These are phyloP conservation scores for Pseudococcus viburni DNA, from an alignment of 2,888 invertebrate species.

Conservation along the genomic window DNA sequence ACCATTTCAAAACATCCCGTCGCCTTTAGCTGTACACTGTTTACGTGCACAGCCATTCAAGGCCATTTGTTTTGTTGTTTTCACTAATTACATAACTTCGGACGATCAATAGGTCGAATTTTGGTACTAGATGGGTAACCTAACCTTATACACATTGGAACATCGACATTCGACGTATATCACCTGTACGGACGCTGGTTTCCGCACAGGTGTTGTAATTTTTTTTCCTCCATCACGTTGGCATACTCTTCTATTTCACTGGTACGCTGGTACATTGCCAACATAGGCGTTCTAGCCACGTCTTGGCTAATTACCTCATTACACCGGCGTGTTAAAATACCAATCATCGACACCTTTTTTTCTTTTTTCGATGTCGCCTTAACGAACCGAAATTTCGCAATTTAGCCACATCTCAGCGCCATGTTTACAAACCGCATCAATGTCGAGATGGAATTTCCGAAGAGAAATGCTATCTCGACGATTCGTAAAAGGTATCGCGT, in stretches of 20 bases:
- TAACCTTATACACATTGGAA: not conserved
- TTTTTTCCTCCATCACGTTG: not conserved
- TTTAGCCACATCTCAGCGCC: not conserved
- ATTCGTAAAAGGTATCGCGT: not conserved
- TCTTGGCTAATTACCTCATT: conserved; percentile 22
- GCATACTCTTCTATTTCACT: not conserved
- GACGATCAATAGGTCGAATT: conserved; percentile 27
- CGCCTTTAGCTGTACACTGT: not conserved
- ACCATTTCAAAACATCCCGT: conserved; percentile 4
- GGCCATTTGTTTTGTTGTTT: conserved; percentile 18
- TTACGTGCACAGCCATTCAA: not conserved
- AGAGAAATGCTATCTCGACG: not conserved
- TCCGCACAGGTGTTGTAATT: conserved; percentile 45
- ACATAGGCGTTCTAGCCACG: not conserved
- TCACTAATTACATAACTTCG: conserved; percentile 42
- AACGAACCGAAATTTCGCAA: not conserved
- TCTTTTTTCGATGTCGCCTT: not conserved
- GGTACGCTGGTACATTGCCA: not conserved
- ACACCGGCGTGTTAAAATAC: not conserved
- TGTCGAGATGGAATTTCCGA: not conserved
- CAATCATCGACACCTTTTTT: not conserved
- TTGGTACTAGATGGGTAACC: not conserved
- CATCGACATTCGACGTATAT: not conserved
- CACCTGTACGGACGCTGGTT: conserved; percentile 35
- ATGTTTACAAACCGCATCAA: not conserved